These are phyloP conservation scores for Halotydeus destructor DNA, from an alignment of 1,140 invertebrate genomes.

Conservation along the genomic window DNA sequence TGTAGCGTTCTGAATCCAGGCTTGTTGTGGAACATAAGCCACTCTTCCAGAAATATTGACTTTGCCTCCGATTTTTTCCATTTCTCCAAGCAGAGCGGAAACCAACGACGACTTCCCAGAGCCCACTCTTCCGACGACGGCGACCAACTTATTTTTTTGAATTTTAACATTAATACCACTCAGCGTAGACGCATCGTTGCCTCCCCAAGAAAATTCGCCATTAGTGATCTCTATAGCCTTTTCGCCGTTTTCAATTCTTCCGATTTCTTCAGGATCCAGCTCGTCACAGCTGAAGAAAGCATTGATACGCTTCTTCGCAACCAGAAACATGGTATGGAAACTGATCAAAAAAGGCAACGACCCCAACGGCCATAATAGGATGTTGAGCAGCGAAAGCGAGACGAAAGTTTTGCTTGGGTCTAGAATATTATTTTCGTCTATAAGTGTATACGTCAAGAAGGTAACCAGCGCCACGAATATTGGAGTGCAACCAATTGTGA, in stretches of 20 bases:
- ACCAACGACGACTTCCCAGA: conserved; percentile 26
- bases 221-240: conserved; percentile 24
- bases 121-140: conserved; percentile 28
- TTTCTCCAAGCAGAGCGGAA: conserved; percentile 26
- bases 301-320: conserved; percentile 22
- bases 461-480: conserved; percentile 80
- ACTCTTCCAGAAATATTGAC: no score
- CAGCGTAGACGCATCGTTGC: conserved; percentile 20
- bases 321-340: conserved; percentile 43
- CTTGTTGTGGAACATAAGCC: conserved; percentile 65
- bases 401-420: conserved; percentile 79
- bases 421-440: conserved; percentile 41
- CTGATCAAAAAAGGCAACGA: conserved; percentile 96
- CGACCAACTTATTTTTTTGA: conserved; percentile 24
- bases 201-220: conserved; percentile 30
- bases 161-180: conserved; percentile 24
- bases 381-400: conserved; percentile 76
- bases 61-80: conserved; percentile 39
- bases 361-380: conserved; percentile 87
- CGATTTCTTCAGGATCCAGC: conserved; percentile 19
- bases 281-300: conserved; percentile 22
- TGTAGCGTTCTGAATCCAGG: conserved; percentile 75
- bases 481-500: conserved; percentile 34
- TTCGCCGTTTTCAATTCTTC: conserved; percentile 17
- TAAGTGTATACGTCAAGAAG: conserved; percentile 59